phyloP scores from a whole-genome alignment of 2,797 vertebrate species.

The Chloroceryle amazona region DNA sequence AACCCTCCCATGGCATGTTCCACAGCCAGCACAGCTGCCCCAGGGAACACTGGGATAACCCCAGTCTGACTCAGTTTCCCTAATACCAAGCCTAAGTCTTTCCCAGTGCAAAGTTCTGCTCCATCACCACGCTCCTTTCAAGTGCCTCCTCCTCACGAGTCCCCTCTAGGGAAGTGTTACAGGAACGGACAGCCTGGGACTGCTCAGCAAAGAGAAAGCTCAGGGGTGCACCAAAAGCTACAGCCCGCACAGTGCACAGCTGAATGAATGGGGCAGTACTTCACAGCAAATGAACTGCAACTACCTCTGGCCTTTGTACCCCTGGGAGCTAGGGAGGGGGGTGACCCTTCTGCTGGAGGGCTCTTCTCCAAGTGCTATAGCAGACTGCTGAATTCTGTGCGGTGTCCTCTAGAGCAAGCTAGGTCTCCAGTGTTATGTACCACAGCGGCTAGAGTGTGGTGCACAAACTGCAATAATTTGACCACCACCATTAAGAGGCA shows the following conservation, averaged over 20 bases:
- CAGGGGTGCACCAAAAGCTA: background rate
- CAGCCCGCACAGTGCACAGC: accelerated
- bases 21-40: background rate
- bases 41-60: accelerated
- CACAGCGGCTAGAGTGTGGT: accelerated
- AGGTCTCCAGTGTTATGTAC: accelerated
- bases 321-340: background rate
- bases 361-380: background rate
- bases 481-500: background rate
- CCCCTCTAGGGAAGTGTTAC: accelerated
- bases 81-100: background rate
- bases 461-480: background rate
- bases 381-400: background rate
- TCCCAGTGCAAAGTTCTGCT: accelerated
- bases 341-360: accelerated
- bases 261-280: background rate
- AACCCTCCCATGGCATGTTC: background rate
- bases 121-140: background rate
- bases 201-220: background rate
- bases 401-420: background rate
- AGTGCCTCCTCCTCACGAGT: accelerated
- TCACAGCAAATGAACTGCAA: no score
- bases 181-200: accelerated
- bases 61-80: background rate
- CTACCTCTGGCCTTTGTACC: background rate